These are phyloP conservation scores for Tachysurus vachellii DNA, from an alignment of 2,113 vertebrate genomes.

Conservation along the genomic window DNA sequence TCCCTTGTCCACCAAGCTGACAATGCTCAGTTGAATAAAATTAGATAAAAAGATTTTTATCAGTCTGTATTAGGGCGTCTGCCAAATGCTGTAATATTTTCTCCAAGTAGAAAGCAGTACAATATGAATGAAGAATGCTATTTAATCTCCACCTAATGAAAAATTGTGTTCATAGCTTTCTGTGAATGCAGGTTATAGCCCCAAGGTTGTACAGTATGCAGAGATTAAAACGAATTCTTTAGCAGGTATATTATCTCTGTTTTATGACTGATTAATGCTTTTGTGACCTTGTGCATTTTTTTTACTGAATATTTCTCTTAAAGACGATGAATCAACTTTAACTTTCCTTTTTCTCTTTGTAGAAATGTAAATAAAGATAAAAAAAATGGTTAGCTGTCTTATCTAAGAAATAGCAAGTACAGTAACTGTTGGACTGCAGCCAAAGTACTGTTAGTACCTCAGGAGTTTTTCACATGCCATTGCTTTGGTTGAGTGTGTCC, in stretches of 20 bases:
- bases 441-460: too few relatives aligned
- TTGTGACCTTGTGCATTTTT: background rate
- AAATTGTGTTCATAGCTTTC: slow-evolving; percentile 1
- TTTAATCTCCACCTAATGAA: slow-evolving; percentile 32
- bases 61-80: too few relatives aligned
- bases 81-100: too few relatives aligned
- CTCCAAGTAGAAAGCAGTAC: slow-evolving; percentile 34
- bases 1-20: too few relatives aligned
- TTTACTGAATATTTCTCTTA: background rate
- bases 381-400: too few relatives aligned
- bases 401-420: background rate
- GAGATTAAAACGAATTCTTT: background rate
- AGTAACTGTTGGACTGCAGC: too few relatives aligned
- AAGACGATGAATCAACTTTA: too few relatives aligned
- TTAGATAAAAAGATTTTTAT: too few relatives aligned
- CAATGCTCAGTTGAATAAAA: too few relatives aligned
- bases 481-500: background rate
- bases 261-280: background rate
- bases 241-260: background rate
- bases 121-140: slow-evolving; percentile 15
- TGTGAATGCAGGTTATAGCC: background rate
- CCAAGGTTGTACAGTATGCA: background rate
- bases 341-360: too few relatives aligned
- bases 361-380: too few relatives aligned
- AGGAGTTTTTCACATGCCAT: too few relatives aligned